These are phyloP conservation scores for Bombus sibiricus DNA, from an alignment of 1,140 invertebrate species.

Conservation along the genomic window DNA sequence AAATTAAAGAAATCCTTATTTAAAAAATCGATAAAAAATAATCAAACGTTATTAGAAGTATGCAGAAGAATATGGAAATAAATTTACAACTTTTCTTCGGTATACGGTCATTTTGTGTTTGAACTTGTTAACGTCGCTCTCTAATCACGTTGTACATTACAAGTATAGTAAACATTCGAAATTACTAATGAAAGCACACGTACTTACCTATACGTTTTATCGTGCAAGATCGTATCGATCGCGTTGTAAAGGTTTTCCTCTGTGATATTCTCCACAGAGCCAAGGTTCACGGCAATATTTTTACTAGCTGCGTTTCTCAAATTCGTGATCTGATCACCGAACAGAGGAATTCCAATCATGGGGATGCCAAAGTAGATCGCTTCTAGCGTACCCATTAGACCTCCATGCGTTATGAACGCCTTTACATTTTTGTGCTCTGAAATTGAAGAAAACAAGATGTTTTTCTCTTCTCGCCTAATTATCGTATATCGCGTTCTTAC, in stretches of 20 bases:
- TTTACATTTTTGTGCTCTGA: conserved; percentile 77
- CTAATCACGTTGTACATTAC: no score
- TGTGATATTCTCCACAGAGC: conserved; percentile 60
- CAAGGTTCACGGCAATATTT: conserved; percentile 62
- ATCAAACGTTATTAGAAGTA: no score
- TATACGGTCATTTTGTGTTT: no score
- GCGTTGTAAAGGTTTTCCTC: conserved; percentile 70
- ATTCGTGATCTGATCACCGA: conserved; percentile 82
- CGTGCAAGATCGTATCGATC: conserved; percentile 70
- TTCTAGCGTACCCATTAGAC: conserved; percentile 80
- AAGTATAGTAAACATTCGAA: no score
- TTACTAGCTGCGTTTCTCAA: conserved; percentile 45
- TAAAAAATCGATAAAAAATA: no score
- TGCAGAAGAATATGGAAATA: no score
- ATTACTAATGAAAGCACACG: neutral
- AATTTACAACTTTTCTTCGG: no score
- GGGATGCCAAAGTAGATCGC: conserved; percentile 80
- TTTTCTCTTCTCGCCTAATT: neutral
- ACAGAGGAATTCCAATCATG: conserved; percentile 81
- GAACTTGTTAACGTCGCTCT: no score
- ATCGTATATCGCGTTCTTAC: neutral
- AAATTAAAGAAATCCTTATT: no score
- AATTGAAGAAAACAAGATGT: neutral
- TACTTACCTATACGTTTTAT: conserved; percentile 73
- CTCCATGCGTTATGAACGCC: conserved; percentile 83